A percentile compares a stretch with the other conserved stretches of the same genome.
phyloP scores from a whole-genome alignment of 2,113 vertebrate genomes.

The human region GRCh38 chr4:133870001-133870500 shows the following conservation, averaged over 20 bases:
- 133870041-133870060: neutral
- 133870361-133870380: neutral
- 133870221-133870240: neutral
- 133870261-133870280: neutral
- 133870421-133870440: neutral
- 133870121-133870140: neutral
- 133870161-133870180: neutral
- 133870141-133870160: neutral
- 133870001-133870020: rapidly evolving
- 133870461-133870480: neutral
- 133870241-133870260: neutral
- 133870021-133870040: neutral
- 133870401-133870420: neutral
- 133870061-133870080: neutral
- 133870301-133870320: neutral
- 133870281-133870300: neutral
- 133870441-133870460: neutral
- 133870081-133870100: neutral
- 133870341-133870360: neutral
- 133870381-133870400: neutral
- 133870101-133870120: neutral
- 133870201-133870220: neutral
- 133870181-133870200: neutral
- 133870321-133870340: neutral
- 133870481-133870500: neutral